Evolutionary conservation across 2,797 vertebrate genomes (phyloP).

Genomic region (Onychomys torridus): DNA sequence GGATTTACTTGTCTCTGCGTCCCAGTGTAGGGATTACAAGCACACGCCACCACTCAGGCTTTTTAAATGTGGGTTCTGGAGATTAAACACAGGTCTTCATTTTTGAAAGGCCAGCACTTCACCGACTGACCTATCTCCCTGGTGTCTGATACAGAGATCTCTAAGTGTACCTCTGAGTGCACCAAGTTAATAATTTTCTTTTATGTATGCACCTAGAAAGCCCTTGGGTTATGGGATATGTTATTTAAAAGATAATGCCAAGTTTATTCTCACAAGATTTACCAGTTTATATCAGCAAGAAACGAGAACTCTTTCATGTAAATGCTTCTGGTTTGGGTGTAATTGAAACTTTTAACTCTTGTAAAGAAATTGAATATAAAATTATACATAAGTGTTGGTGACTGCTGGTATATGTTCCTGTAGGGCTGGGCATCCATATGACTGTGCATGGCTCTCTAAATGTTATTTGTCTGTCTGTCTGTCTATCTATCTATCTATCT

Average conservation of each 20-base stretch:
- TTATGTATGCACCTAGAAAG: not conserved
- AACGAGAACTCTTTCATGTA: not conserved
- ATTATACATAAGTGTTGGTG: not conserved
- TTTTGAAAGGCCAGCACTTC: not conserved
- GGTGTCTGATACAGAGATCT: not conserved
- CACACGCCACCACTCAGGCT: not conserved
- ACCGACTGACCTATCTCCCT: not conserved
- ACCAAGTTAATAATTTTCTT: not conserved
- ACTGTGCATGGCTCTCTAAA: not conserved
- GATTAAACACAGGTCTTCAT: not conserved
- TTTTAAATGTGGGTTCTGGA: not conserved
- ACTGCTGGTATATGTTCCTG: not conserved
- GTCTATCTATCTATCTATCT: not conserved
- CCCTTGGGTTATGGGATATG: not conserved
- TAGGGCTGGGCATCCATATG: not conserved
- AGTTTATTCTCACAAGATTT: not conserved
- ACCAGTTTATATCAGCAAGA: not conserved
- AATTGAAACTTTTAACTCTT: constrained; percentile 37
- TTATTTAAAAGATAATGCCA: constrained; percentile 12
- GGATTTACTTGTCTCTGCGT: not conserved
- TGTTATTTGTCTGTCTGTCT: not conserved
- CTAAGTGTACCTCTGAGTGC: not conserved
- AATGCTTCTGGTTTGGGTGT: not conserved
- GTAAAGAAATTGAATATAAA: not conserved
- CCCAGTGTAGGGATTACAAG: not conserved